Base-by-base conservation (phyloP, 2,113 vertebrate genomes). In the Oriolus oriolus region DNA sequence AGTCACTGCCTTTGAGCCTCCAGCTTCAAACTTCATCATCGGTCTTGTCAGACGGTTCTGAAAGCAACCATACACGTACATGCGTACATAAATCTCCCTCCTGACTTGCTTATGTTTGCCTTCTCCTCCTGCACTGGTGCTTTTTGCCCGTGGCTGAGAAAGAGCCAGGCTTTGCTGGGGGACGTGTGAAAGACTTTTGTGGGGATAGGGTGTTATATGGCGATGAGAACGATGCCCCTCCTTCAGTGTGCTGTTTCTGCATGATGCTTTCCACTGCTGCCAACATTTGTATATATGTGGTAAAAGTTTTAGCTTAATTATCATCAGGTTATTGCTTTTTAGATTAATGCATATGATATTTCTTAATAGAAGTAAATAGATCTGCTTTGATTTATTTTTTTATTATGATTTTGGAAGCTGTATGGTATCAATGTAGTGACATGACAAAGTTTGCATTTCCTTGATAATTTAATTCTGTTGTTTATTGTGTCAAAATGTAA, bases 171-270 rank as follows among this genome's bases (percentile, higher is more conserved):
- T 83, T 87, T 88, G 8, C 59, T 52, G 22, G 2, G 5, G 16
- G 3, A 0, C 39, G 8, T 8, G 17, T 27, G 52, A 54, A 84
- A 35, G 42, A 41, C 23, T 54, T 20, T 63, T 50, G 30, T 57
- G 28, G 47, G 60, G 4, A 16, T 6, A 26, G 35, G 24, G 27
- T 0, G 3, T 30, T 15, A 19, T 7, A 13, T 2, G 0, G 23
- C 64, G 22, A 7, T 1, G 2, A 61, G 49, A 73, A 24, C 1
- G 2, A 24, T 57, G 8, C 35, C 33, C 23, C 23, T 88, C 13
- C 45, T 65, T 90, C 50, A 10, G 9, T 13, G 17, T 41, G 22
- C 18, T 65, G 12, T 52, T 74, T 75, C 74, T 75, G 21, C 11
- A 11, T 18, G 39, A 11, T 54, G 39, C 21, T 83, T 93, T 90